Base-by-base conservation (phyloP, 2,888 invertebrate species). In the Tuberolachnus salignus region DNA sequence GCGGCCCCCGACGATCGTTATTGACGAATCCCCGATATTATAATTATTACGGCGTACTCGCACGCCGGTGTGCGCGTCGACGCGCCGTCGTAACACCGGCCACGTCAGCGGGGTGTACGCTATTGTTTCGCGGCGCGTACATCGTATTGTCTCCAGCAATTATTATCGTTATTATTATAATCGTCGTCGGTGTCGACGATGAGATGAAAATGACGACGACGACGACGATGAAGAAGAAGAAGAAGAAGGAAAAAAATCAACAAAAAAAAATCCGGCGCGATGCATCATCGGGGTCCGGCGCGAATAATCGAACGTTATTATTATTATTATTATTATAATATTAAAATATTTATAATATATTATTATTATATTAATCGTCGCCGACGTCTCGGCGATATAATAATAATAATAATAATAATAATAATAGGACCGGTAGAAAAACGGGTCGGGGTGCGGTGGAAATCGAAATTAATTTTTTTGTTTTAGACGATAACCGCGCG, bases 391-490 rank as follows among this genome's bases (percentile, higher is more conserved):
- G 34, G 13, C 34, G 14, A n/a, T 34, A 53, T 59, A 44, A 6
- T 55, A 49, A 49, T 49, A 59, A 46, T 23, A n/a, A 55, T 16
- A 34, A 4, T 13, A 55, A 55, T 19, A 13, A 34, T 26, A 26
- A 49, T 49, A 46, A 71, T 71, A n/a, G n/a, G 8, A 72, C 49
- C 13, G n/a, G 19, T 21, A 14, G 16, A 9, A 44, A 71, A 44
- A 71, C 9, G 55, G 23, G 26, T n/a, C 21, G 9, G 26, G n/a
- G n/a, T n/a, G n/a, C 9, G 34, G 10, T 19, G 8, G n/a, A 10
- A 63, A 34, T 42, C 19, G 51, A 72, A 72, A 64, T 64, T 53
- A 26, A 42, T 75, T 44, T 75, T 70, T 64, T 67, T 26, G 75
- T 75, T 57, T 67, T 26, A 57, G 63, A n/a, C 46, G 53, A 13